Base-by-base conservation (phyloP, 2,797 vertebrate genomes). In the Cheirogaleus major region DNA sequence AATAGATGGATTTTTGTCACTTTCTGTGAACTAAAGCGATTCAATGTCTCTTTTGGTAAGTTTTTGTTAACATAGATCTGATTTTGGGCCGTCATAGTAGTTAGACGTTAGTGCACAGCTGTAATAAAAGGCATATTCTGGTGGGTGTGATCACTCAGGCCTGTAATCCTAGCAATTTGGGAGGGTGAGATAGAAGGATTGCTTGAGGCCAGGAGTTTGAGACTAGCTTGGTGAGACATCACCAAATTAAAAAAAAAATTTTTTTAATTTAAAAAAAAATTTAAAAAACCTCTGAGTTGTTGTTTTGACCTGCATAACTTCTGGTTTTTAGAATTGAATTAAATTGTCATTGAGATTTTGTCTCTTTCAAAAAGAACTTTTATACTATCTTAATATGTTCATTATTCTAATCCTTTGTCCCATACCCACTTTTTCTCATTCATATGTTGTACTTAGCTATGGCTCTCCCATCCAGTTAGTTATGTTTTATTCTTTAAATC, bases 11-110 rank as follows among this genome's bases (percentile, higher is more conserved):
- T 98, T 95, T 98, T 93, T 97, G 91, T 98, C 96, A 98, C 96
- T 97, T 97, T 95, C 93, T 95, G 84, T 98, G 98, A 97, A 94
- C 98, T 98, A 98, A 99, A 98, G 98, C 55, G 97, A 99, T 99
- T 99, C 99, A 99, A 99, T 99, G 99, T 99, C 99, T 99, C 99
- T 99, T 99, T 98, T 99, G 99, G 99, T 99, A 99, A 99, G 99
- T 98, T 96, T 81, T 41, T 92, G 59, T 96, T 96, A 96, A 69
- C 78, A 61, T 67, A 87, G 12, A 57, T 95, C 61, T 92, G 57
- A 86, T 93, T 88, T 91, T 72, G 32, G 91, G 45, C 78, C 35
- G 32, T 76, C 30, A 45, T 32, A 79, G 23, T 79, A 79, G 52
- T 87, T 87, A 45, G 76, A 84, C 70, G 7, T 72, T 91, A 52